Conservation (phyloP, 2,797 vertebrate genomes). For the Picus viridis region DNA sequence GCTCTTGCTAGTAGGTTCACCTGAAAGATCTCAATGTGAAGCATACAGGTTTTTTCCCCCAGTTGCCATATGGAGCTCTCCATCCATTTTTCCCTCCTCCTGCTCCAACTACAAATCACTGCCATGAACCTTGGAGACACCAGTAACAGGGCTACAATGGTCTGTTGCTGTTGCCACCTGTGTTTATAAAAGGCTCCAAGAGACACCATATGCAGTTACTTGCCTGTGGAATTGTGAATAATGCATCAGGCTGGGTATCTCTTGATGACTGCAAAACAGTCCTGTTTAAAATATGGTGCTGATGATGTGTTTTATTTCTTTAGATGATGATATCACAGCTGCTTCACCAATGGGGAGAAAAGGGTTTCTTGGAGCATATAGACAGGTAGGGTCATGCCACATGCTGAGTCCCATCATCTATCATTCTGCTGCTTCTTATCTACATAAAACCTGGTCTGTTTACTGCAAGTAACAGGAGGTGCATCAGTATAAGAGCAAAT, state of each 20-base stretch:
- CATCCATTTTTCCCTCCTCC: not conserved
- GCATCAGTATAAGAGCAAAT: not conserved
- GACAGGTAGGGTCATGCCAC: slow-evolving; percentile 79
- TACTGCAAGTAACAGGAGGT: not conserved
- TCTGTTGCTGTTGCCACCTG: not conserved
- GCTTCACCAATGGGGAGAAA: slow-evolving; percentile 89
- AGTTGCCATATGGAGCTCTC: not conserved
- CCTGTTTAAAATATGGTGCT: not conserved
- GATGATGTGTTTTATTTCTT: slow-evolving; percentile 46
- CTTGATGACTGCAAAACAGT: not conserved
- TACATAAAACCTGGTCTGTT: not conserved
- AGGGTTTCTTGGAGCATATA: slow-evolving; percentile 89
- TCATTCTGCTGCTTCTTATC: not conserved
- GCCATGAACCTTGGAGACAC: not conserved
- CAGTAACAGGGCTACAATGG: not conserved
- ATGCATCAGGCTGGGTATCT: not conserved
- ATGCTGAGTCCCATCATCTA: not conserved
- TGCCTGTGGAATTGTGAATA: not conserved
- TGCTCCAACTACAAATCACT: not conserved
- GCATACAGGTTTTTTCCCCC: not conserved
- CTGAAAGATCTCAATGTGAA: not conserved
- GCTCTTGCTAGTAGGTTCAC: not conserved
- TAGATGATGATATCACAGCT: slow-evolving; percentile 90
- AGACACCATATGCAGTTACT: not conserved
- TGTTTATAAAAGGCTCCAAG: not conserved